Evolutionary conservation across 2,113 vertebrate genomes (phyloP).

Genomic region (Cottus gobio): DNA sequence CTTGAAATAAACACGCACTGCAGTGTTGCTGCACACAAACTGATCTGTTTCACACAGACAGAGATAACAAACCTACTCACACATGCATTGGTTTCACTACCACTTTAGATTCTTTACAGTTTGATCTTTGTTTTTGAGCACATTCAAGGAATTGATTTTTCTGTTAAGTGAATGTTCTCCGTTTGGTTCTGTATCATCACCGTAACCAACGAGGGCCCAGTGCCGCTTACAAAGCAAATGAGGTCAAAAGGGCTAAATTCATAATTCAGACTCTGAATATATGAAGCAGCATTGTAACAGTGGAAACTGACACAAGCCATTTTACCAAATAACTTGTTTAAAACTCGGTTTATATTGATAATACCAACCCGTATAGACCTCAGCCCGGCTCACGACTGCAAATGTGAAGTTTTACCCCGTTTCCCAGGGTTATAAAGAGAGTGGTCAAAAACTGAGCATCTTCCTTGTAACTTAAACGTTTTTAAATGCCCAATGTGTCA

Average conservation of each 20-base stretch:
- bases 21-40: conserved; percentile 8
- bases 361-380: neutral
- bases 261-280: neutral
- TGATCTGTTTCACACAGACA: conserved; percentile 4
- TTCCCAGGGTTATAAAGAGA: conserved; percentile 1
- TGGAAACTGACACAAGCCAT: neutral
- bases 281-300: neutral
- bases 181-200: neutral
- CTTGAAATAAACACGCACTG: conserved; percentile 5
- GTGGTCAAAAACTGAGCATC: conserved; percentile 3
- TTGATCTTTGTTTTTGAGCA: neutral
- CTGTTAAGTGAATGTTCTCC: neutral
- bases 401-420: neutral
- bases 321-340: neutral
- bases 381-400: neutral
- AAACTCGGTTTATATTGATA: neutral
- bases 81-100: conserved; percentile 23
- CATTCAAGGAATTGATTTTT: neutral
- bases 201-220: neutral
- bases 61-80: neutral
- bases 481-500: neutral
- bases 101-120: neutral
- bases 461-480: neutral
- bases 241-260: neutral
- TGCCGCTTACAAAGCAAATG: neutral